Conservation (phyloP, 2,888 invertebrate genomes). For the Drosophila longiperda region DNA sequence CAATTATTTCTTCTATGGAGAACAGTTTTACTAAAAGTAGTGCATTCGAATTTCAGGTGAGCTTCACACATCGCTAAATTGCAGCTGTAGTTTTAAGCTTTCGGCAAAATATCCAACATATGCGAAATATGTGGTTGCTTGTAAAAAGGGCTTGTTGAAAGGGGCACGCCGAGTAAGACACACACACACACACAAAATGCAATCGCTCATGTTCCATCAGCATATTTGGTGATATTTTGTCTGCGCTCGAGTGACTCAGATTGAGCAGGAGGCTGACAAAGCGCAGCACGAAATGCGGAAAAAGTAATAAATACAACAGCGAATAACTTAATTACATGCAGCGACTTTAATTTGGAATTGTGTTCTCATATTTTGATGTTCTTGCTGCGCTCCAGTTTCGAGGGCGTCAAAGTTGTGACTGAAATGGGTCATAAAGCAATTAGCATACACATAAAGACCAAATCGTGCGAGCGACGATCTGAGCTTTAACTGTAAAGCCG, state of each 20-base stretch:
- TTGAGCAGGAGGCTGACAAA: conserved; percentile 39
- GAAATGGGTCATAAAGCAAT: conserved; percentile 74
- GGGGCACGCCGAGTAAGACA: conserved; percentile 43
- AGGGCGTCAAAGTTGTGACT: conserved; percentile 36
- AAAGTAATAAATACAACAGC: conserved; percentile 45
- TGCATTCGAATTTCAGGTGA: conserved; percentile 6
- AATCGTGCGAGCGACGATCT: conserved; percentile 60
- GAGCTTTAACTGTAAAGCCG: conserved; percentile 70
- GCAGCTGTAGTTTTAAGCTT: conserved; percentile 22
- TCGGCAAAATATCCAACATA: conserved; percentile 11
- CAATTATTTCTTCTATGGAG: conserved; percentile 1
- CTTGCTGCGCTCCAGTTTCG: conserved; percentile 64
- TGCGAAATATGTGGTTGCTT: conserved; percentile 13
- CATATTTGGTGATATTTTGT: conserved; percentile 56
- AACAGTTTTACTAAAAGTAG: background rate
- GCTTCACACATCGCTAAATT: conserved; percentile 9
- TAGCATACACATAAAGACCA: conserved; percentile 61
- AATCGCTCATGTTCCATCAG: conserved; percentile 40
- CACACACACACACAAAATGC: conserved; percentile 17
- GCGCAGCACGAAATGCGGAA: conserved; percentile 56
- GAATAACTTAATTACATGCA: conserved; percentile 69
- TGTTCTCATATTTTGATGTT: conserved; percentile 20
- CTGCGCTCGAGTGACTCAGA: conserved; percentile 60
- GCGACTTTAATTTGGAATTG: conserved; percentile 19
- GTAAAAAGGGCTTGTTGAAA: conserved; percentile 41